phyloP scores from a whole-genome alignment of 2,113 vertebrate genomes.

The Tylochromis polylepis region DNA sequence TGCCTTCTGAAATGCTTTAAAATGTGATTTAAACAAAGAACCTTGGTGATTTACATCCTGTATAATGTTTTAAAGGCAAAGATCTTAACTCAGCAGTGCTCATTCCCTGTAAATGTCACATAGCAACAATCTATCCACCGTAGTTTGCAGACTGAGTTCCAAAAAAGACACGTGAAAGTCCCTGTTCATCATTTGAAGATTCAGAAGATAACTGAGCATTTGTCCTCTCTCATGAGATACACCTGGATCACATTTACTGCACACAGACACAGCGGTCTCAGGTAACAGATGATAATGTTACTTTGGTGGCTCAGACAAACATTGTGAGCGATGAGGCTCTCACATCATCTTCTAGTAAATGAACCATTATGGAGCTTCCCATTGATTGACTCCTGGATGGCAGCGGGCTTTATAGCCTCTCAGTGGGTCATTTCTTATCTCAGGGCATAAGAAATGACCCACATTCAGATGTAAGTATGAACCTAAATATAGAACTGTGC shows the following conservation, averaged over 20 bases:
- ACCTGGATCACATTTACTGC: background rate
- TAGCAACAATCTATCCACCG: background rate
- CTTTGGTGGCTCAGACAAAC: background rate
- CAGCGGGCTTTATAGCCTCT: background rate
- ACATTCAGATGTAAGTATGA: background rate
- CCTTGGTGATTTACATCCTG: background rate
- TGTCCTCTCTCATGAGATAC: background rate
- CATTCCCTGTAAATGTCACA: background rate
- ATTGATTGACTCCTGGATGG: background rate
- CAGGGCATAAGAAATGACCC: background rate
- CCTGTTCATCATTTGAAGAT: background rate
- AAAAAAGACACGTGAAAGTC: background rate
- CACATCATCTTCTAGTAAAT: conserved; percentile 13
- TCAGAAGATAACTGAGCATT: background rate
- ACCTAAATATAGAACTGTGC: background rate
- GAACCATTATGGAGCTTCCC: conserved; percentile 16
- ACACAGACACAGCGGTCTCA: background rate
- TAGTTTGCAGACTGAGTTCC: background rate
- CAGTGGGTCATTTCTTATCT: background rate
- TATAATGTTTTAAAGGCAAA: background rate
- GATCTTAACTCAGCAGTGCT: background rate
- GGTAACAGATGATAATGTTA: conserved; percentile 10
- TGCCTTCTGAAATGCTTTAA: background rate
- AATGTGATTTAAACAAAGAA: background rate
- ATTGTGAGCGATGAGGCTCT: background rate